Conservation (phyloP, 2,113 vertebrate species). For the Odontesthes bonariensis region DNA sequence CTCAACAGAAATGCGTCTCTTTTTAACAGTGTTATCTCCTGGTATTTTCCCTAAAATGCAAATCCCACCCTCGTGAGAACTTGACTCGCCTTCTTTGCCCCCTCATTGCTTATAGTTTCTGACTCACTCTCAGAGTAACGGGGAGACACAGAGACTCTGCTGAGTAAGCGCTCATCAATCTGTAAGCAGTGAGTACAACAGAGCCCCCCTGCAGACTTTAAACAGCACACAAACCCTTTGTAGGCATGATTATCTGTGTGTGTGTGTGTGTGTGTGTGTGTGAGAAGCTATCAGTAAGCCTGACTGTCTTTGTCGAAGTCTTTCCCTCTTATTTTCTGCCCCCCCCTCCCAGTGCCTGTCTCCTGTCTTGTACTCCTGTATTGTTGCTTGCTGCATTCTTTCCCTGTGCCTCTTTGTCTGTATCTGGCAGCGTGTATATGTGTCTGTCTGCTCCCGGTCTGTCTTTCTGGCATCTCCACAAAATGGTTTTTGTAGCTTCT, state of each 20-base stretch:
- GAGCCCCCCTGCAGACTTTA: conserved; percentile 56
- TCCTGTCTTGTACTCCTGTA: conserved; percentile 28
- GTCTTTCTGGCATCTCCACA: conserved; percentile 54
- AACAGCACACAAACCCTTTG: conserved; percentile 48
- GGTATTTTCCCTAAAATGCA: not conserved
- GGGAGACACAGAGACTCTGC: conserved; percentile 48
- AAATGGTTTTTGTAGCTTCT: conserved; percentile 67
- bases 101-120: conserved; percentile 3
- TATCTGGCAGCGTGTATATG: conserved; percentile 39
- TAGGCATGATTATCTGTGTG: conserved; percentile 21
- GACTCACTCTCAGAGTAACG: conserved; percentile 26
- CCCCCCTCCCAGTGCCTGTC: not conserved
- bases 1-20: not conserved
- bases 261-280: conserved; percentile 9
- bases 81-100: not conserved
- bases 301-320: conserved; percentile 32
- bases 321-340: conserved; percentile 17
- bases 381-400: conserved; percentile 34
- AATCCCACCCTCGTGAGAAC: conserved; percentile 10
- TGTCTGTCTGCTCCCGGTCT: conserved; percentile 52
- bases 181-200: conserved; percentile 42
- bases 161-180: conserved; percentile 57
- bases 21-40: not conserved
- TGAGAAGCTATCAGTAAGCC: not conserved
- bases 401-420: conserved; percentile 53